A percentile compares a stretch with the other conserved stretches of the same genome.
These are phyloP conservation scores for Paralvinella palmiformis DNA, from an alignment of 1,140 invertebrate species.

Conservation along the genomic window DNA sequence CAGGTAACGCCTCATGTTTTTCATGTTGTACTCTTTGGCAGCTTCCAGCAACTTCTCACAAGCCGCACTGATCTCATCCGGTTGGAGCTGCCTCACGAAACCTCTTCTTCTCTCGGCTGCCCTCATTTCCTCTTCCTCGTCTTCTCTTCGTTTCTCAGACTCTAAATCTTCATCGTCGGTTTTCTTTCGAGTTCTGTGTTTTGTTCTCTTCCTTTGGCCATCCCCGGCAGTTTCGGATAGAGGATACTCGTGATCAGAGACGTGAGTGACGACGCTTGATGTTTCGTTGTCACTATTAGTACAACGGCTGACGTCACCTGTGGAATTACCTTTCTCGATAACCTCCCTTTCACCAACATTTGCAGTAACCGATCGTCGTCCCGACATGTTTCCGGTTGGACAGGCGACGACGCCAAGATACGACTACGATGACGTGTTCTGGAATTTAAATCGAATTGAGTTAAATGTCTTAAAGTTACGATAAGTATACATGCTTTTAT, in stretches of 20 bases:
- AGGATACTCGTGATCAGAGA: background rate
- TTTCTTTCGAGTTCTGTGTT: background rate
- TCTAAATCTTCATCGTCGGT: background rate
- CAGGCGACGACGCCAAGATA: background rate
- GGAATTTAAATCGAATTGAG: background rate
- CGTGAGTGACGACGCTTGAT: background rate
- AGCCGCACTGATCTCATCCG: conserved; percentile 1
- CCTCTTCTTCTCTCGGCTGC: background rate
- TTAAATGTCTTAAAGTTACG: background rate
- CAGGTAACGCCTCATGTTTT: conserved; percentile 11
- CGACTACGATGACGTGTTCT: background rate
- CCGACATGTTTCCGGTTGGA: background rate
- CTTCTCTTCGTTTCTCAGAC: background rate
- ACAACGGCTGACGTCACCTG: too few relatives aligned
- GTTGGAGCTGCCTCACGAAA: background rate
- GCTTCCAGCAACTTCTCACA: conserved; percentile 14
- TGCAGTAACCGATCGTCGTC: too few relatives aligned
- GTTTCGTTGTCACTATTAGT: too few relatives aligned
- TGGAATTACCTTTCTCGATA: too few relatives aligned
- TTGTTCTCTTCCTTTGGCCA: background rate
- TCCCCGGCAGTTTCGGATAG: background rate
- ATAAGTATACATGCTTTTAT: too few relatives aligned
- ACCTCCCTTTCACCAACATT: too few relatives aligned
- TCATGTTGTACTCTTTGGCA: background rate
- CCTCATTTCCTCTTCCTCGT: background rate